Evolutionary conservation across 2,113 vertebrate genomes (phyloP).

Genomic region (Mohoua ochrocephala): DNA sequence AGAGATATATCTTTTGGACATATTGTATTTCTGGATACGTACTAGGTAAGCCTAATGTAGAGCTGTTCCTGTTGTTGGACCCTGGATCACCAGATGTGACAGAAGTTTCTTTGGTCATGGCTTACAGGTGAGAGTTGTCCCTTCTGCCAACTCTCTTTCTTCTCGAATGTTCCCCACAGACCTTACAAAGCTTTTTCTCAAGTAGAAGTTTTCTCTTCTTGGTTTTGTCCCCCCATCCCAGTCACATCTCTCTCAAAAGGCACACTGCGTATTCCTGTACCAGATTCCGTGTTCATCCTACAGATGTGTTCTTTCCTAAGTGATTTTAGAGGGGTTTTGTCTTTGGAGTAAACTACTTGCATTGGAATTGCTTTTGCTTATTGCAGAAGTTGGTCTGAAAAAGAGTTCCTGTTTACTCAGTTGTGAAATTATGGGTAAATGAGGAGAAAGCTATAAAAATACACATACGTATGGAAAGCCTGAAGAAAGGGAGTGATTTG

Average conservation of each 20-base stretch:
- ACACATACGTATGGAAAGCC: not conserved
- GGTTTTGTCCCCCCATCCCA: not conserved
- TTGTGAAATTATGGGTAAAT: not conserved
- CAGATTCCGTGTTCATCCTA: not conserved
- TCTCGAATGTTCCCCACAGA: not conserved
- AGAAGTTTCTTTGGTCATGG: not conserved
- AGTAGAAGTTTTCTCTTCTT: not conserved
- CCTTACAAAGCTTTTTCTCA: not conserved
- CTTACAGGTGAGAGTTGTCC: not conserved
- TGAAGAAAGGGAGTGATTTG: not conserved
- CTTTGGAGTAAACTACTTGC: not conserved
- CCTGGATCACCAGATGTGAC: not conserved
- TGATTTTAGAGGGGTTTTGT: accelerated
- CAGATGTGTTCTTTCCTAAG: not conserved
- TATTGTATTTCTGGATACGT: not conserved
- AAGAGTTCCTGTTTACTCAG: not conserved
- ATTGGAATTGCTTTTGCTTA: not conserved
- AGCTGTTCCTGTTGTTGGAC: not conserved
- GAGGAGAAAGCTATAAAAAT: not conserved
- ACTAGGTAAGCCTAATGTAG: not conserved
- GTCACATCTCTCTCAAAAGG: not conserved
- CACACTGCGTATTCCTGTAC: accelerated
- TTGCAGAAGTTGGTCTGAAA: not conserved
- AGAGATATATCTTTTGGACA: not conserved
- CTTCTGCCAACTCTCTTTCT: not conserved